Conservation (phyloP, 64 coral and sea anemone species). For the Astreopora myriophthalma region DNA sequence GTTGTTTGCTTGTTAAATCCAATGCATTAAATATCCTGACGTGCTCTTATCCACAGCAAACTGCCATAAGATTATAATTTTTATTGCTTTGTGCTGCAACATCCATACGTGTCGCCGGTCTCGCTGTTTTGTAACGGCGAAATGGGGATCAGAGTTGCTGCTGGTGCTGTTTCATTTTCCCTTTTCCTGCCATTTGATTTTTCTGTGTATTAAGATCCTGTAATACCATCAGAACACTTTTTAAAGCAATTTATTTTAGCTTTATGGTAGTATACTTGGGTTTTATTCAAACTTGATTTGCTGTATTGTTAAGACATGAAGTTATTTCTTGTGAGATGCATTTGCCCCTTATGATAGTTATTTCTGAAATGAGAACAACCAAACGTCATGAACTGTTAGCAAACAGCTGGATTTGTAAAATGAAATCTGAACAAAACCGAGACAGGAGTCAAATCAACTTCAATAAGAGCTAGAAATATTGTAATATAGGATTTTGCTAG, state of each 20-base stretch:
- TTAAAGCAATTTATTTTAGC: not conserved
- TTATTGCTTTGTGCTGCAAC: slow-evolving; percentile 46
- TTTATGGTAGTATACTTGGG: too few relatives aligned
- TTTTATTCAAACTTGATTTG: too few relatives aligned
- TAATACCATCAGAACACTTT: not conserved
- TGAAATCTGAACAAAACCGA: too few relatives aligned
- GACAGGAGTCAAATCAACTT: too few relatives aligned
- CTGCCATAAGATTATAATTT: not conserved
- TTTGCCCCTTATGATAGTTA: too few relatives aligned
- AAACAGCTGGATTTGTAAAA: too few relatives aligned
- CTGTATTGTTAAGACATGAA: too few relatives aligned
- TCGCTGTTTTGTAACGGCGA: slow-evolving; percentile 38
- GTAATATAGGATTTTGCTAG: too few relatives aligned
- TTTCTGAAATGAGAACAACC: too few relatives aligned
- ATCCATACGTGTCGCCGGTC: slow-evolving; percentile 37
- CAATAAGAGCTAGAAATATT: too few relatives aligned
- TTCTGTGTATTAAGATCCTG: not conserved
- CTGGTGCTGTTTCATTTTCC: not conserved
- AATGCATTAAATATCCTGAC: not conserved
- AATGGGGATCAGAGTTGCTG: slow-evolving; percentile 40
- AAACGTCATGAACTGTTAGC: too few relatives aligned
- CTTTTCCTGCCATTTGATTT: not conserved
- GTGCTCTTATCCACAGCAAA: slow-evolving; percentile 29
- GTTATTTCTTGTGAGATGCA: too few relatives aligned
- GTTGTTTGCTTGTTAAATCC: slow-evolving; percentile 6